Evolutionary conservation across 2,113 vertebrate genomes (phyloP), one percentile per base, ranked within the genome.

Genomic region (Pitta sordida): DNA sequence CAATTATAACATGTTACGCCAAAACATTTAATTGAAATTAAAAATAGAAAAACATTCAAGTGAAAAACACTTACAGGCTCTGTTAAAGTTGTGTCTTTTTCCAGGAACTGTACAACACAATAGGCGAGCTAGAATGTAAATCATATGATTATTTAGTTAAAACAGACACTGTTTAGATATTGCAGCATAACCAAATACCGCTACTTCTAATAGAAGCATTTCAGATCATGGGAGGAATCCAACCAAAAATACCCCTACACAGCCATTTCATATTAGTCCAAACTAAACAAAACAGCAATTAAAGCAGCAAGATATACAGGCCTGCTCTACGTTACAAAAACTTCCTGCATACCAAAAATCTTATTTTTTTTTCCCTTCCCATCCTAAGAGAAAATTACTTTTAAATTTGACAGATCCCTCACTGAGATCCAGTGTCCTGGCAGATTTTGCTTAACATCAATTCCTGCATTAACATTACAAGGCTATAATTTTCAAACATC

Each of bases 71-170:
- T 97, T 98, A 99, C 99, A 86, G 99, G 98, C 93, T 99, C 99
- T 86, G 99, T 99, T 94, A 99, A 98, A n/a, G 98, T 98, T 43
- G 99, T 98, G 88, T 99, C 99, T 97, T 99, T 99, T 96, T 99
- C 99, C 98, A 99, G 97, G 97, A 99, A 99, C 98, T 99, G 99
- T 86, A 99, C 99, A 82, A 99, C 99, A 96, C 99, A 99, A 97
- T 99, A 99, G 56, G 99, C 99, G 80, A 99, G 98, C 99, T 99
- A 92, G 88, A 98, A 96, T 34, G 89, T 15, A 98, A 86, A 77
- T 70, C 41, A 94, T 36, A 93, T 4, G 37, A 29, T 95, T 96
- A 88, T 81, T 92, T 62, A 91, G 91, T 92, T 94, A 82, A 56
- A 90, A 74, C 34, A 90, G 75, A 86, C 63, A 93, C 5, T 86